phyloP scores from a whole-genome alignment of 1,140 invertebrate species.

The Apis dorsata region DNA sequence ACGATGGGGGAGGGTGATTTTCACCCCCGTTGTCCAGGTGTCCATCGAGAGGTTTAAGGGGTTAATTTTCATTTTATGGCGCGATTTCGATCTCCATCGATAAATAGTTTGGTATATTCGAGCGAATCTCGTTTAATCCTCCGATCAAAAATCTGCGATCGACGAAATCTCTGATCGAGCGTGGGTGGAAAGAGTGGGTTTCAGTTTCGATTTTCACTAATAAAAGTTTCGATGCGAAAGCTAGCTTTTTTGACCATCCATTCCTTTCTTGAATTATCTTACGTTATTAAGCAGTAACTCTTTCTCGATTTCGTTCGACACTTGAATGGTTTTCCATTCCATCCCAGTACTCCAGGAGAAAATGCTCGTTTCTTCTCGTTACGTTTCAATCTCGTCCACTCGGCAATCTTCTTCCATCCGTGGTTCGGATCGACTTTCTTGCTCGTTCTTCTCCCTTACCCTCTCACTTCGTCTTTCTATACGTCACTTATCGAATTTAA shows the following conservation, averaged over 20 bases:
- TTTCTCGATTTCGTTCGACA: constrained; percentile 4
- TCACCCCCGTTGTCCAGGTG: background rate
- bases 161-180: too few relatives aligned
- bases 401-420: background rate
- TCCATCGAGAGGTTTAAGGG: constrained; percentile 6
- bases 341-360: constrained; percentile 16
- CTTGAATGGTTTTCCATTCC: constrained; percentile 4
- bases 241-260: too few relatives aligned
- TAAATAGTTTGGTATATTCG: too few relatives aligned
- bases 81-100: background rate
- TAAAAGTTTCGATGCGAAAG: too few relatives aligned
- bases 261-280: too few relatives aligned
- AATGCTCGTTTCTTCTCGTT: background rate
- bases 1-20: constrained; percentile 3
- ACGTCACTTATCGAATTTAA: constrained; percentile 8
- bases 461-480: background rate
- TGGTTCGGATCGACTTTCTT: background rate
- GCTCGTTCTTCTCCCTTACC: background rate
- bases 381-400: background rate
- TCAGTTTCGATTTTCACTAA: too few relatives aligned
- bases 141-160: too few relatives aligned
- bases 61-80: constrained; percentile 37
- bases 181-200: too few relatives aligned
- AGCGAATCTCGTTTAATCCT: too few relatives aligned
- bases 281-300: too few relatives aligned